Evolutionary conservation across 1,140 invertebrate species (phyloP).

Genomic region (Bombus polaris): DNA sequence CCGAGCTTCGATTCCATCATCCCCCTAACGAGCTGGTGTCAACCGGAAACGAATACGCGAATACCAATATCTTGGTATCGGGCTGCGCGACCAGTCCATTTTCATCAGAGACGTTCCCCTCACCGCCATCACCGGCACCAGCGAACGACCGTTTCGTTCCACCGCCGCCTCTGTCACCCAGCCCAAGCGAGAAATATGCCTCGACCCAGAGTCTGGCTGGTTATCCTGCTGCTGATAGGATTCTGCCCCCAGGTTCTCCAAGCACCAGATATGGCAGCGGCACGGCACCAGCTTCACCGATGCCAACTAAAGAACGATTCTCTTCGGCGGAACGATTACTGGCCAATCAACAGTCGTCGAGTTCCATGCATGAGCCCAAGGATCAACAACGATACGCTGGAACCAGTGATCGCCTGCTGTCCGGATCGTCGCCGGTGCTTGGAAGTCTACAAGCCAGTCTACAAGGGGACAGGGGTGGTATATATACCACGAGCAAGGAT

Average conservation of each 20-base stretch:
- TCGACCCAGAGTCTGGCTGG: slow-evolving; percentile 78
- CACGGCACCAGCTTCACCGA: slow-evolving; percentile 76
- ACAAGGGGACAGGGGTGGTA: slow-evolving; percentile 47
- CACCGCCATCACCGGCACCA: slow-evolving; percentile 80
- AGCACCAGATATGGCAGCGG: slow-evolving; percentile 68
- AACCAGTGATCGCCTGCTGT: slow-evolving; percentile 73
- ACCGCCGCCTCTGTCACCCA: slow-evolving; percentile 79
- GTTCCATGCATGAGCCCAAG: slow-evolving; percentile 69
- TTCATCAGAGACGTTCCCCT: slow-evolving; percentile 79
- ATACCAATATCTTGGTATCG: slow-evolving; percentile 59
- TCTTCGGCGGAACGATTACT: slow-evolving; percentile 76
- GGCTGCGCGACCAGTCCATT: slow-evolving; percentile 67
- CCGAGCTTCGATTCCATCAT: slow-evolving; percentile 58
- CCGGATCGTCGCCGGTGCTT: slow-evolving; percentile 76
- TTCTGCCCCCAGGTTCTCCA: slow-evolving; percentile 73
- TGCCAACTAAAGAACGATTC: slow-evolving; percentile 74
- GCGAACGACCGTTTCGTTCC: slow-evolving; percentile 79
- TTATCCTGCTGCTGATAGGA: slow-evolving; percentile 75
- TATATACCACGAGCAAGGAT: slow-evolving; percentile 62
- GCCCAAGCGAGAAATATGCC: slow-evolving; percentile 78
- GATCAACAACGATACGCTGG: slow-evolving; percentile 75
- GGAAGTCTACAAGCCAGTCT: slow-evolving; percentile 56
- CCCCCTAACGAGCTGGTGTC: slow-evolving; percentile 33
- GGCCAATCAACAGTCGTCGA: slow-evolving; percentile 60
- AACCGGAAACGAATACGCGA: slow-evolving; percentile 64